These are phyloP conservation scores for Priapulus caudatus DNA, from an alignment of 2,888 invertebrate genomes.

Conservation along the genomic window DNA sequence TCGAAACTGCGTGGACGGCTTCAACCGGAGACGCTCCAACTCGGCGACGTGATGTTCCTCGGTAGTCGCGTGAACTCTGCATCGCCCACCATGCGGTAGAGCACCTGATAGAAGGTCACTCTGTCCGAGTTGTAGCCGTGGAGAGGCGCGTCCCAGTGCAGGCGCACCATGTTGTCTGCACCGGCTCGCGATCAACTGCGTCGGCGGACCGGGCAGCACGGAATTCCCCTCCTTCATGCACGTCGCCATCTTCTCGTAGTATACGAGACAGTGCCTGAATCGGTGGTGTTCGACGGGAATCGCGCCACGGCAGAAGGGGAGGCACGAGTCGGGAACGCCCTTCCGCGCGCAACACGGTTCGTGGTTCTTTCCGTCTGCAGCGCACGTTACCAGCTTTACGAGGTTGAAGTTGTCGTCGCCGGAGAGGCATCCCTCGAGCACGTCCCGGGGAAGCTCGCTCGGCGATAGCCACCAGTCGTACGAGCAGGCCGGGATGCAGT, in stretches of 20 bases:
- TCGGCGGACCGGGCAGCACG: background rate
- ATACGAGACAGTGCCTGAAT: background rate
- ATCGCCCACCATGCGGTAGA: background rate
- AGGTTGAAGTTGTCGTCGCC: background rate
- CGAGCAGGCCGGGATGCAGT: background rate
- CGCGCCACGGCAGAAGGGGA: background rate
- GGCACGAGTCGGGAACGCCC: background rate
- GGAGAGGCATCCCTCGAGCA: background rate
- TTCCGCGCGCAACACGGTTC: background rate
- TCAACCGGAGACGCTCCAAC: background rate
- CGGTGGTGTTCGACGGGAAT: background rate
- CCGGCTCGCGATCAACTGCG: too few relatives aligned
- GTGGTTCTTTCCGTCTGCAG: background rate
- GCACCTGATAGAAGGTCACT: background rate
- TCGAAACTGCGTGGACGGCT: background rate
- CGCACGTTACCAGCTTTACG: background rate
- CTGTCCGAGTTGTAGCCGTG: background rate
- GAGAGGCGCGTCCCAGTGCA: background rate
- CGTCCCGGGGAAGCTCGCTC: background rate
- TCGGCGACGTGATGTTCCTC: background rate
- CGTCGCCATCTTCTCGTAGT: background rate
- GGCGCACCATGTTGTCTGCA: background rate
- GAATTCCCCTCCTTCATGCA: slow-evolving; percentile 1
- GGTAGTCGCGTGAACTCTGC: background rate
- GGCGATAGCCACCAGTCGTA: background rate